Conservation (phyloP, 2,113 vertebrate genomes). For the Columba livia region DNA sequence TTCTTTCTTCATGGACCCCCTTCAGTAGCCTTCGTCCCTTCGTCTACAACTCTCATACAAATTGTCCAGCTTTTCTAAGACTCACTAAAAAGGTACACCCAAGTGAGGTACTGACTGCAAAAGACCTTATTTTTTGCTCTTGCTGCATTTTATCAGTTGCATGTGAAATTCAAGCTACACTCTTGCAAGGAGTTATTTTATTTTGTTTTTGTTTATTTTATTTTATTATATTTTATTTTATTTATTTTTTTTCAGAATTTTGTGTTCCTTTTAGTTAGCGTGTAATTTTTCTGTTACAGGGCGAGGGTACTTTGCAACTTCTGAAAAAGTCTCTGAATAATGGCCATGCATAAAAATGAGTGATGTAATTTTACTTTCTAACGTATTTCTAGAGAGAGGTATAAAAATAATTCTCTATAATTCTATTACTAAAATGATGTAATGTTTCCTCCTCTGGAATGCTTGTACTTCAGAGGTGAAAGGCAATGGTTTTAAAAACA, state of each 20-base stretch:
- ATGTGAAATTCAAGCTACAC: not conserved
- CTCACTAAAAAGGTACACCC: not conserved
- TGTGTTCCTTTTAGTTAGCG: not conserved
- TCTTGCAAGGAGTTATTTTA: not conserved
- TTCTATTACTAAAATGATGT: not conserved
- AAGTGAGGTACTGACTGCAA: not conserved
- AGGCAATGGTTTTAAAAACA: not conserved
- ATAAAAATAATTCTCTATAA: not conserved
- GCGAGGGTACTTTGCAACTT: not conserved
- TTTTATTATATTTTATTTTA: too few species aligned
- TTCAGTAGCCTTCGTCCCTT: not conserved
- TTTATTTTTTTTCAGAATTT: not conserved
- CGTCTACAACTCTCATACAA: not conserved
- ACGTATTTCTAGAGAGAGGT: not conserved
- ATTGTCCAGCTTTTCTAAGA: not conserved
- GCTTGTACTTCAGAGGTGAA: not conserved
- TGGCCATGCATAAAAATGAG: not conserved
- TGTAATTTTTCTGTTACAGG: not conserved
- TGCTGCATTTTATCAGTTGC: not conserved
- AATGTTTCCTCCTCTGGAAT: not conserved
- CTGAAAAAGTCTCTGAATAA: not conserved
- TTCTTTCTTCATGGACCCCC: constrained; percentile 14
- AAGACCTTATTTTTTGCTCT: not conserved
- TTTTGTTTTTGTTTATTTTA: too few species aligned
- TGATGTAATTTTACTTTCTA: not conserved